These are phyloP conservation scores for Aldabrachelys gigantea DNA, from an alignment of 2,113 vertebrate species.

Conservation along the genomic window DNA sequence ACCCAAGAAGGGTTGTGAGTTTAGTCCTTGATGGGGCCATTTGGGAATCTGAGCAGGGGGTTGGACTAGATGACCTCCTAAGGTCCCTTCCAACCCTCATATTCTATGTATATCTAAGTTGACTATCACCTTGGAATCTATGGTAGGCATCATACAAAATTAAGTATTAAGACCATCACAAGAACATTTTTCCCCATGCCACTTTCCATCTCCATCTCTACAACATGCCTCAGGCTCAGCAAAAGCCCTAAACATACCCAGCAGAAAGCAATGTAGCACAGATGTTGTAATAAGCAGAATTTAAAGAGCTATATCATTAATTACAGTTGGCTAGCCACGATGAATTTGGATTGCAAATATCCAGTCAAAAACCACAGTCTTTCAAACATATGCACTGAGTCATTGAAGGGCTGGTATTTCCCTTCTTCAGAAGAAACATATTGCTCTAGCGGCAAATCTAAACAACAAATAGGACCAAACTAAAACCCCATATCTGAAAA, in stretches of 20 bases:
- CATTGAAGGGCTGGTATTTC: not conserved
- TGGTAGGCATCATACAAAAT: not conserved
- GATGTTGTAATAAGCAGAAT: fast-evolving
- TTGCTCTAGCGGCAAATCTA: not conserved
- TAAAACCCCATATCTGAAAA: not conserved
- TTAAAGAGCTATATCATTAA: fast-evolving
- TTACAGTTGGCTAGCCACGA: fast-evolving
- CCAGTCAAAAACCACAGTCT: not conserved
- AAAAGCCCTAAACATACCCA: not conserved
- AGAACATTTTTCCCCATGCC: not conserved
- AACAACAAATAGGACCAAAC: not conserved
- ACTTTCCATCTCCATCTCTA: not conserved
- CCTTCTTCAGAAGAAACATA: not conserved
- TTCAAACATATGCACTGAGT: not conserved
- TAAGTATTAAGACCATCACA: not conserved
- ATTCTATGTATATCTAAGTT: too few species aligned
- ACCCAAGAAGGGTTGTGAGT: too few species aligned
- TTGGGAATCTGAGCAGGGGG: too few species aligned
- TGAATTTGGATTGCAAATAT: fast-evolving
- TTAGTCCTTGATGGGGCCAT: too few species aligned
- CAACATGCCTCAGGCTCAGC: not conserved
- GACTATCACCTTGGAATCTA: not conserved
- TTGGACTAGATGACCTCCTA: too few species aligned
- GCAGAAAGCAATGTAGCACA: fast-evolving
- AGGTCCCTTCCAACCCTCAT: too few species aligned